These are phyloP conservation scores for Muscina levida DNA, from an alignment of 2,888 invertebrate genomes.

Conservation along the genomic window DNA sequence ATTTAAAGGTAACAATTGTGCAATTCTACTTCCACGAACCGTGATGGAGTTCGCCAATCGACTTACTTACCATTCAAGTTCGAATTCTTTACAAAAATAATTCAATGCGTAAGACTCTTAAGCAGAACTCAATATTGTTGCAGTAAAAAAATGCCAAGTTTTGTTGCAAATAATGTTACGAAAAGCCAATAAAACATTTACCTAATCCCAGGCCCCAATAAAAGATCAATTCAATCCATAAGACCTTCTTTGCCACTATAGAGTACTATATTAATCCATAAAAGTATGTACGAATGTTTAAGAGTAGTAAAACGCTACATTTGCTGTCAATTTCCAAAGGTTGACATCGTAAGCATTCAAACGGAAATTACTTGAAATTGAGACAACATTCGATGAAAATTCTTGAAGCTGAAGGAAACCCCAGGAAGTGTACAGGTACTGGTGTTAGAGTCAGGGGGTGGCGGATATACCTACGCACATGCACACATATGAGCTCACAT, in stretches of 20 bases:
- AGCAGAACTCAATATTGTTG: conserved; percentile 38
- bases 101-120: conserved; percentile 43
- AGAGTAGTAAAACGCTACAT: conserved; percentile 68
- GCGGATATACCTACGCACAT: neutral
- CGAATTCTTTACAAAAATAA: conserved; percentile 32
- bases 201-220: conserved; percentile 67
- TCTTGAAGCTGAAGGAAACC: conserved; percentile 41
- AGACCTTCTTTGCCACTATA: neutral
- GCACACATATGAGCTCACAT: conserved; percentile 9
- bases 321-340: conserved; percentile 54
- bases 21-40: neutral
- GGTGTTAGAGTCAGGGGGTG: conserved; percentile 5
- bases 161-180: conserved; percentile 53
- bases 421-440: conserved; percentile 15
- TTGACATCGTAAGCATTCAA: conserved; percentile 70
- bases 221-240: conserved; percentile 74
- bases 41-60: neutral
- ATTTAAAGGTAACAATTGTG: conserved; percentile 4
- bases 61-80: conserved; percentile 2
- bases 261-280: conserved; percentile 34
- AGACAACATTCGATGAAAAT: conserved; percentile 66
- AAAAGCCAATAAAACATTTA: conserved; percentile 65
- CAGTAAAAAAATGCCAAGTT: conserved; percentile 35
- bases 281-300: conserved; percentile 59
- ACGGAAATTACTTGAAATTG: conserved; percentile 75